A percentile compares a stretch with the other conserved stretches of the same genome.
Conservation (phyloP, 1,140 invertebrate species). For the Akabosia matsudoensis region DNA sequence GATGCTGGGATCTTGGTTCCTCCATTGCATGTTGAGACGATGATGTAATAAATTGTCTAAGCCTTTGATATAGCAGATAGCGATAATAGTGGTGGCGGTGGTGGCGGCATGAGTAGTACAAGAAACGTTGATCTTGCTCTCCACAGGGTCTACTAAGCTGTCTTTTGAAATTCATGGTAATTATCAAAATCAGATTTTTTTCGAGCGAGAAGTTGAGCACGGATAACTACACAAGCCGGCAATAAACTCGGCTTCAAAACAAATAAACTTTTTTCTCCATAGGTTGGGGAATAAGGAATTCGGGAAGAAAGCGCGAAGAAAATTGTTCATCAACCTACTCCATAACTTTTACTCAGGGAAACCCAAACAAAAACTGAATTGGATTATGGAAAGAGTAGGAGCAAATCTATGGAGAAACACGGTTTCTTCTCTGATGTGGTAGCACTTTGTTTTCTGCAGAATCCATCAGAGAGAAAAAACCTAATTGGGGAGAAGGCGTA, state of each 20-base stretch:
- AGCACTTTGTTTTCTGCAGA: no score
- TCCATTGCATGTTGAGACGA: neutral
- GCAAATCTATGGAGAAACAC: neutral
- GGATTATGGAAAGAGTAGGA: neutral
- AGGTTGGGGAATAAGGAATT: no score
- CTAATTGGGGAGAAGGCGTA: neutral
- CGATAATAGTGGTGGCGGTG: neutral
- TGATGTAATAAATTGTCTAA: neutral
- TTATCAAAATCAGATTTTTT: neutral
- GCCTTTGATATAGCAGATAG: neutral
- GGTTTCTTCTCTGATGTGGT: no score
- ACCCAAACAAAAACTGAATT: neutral
- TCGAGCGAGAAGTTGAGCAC: no score
- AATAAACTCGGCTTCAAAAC: neutral
- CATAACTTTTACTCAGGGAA: neutral
- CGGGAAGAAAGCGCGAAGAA: neutral
- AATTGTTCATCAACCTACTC: neutral
- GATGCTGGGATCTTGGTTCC: no score
- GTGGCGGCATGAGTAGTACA: neutral
- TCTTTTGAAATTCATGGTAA: neutral
- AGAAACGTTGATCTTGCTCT: no score
- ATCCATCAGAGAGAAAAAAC: neutral
- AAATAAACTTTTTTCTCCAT: neutral
- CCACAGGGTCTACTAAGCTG: no score
- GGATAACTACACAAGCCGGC: no score